Conservation (phyloP, 2,113 vertebrate genomes). For the Nicator chloris region DNA sequence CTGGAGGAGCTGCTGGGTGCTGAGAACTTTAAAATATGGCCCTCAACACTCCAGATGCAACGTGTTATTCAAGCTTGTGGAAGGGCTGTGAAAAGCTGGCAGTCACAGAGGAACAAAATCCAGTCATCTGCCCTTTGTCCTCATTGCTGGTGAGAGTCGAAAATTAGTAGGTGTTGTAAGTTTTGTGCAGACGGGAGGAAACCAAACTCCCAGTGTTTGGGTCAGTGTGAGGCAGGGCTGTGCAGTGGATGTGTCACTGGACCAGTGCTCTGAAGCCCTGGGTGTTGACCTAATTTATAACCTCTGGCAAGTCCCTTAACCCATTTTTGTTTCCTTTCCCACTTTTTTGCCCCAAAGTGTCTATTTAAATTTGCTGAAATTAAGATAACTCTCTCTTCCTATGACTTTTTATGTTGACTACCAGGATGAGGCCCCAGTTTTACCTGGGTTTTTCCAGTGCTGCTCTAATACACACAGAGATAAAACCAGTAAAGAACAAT, state of each 20-base stretch:
- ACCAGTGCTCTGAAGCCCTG: not conserved
- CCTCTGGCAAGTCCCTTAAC: not conserved
- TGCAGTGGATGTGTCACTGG: not conserved
- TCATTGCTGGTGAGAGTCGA: not conserved
- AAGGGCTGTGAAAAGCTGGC: not conserved
- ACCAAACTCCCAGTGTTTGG: not conserved
- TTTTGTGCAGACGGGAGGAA: not conserved
- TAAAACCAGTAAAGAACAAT: not conserved
- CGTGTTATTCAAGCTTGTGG: not conserved
- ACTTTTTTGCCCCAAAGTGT: not conserved
- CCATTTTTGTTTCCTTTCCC: not conserved
- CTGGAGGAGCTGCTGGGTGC: not conserved
- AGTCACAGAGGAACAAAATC: not conserved
- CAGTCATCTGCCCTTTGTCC: slow-evolving; percentile 18
- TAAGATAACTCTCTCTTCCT: not conserved
- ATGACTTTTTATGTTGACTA: not conserved
- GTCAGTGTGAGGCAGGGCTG: not conserved
- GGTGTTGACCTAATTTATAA: not conserved
- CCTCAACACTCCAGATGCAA: not conserved
- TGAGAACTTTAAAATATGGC: not conserved
- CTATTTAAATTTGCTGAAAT: not conserved
- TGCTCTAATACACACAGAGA: not conserved
- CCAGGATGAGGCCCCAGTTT: not conserved
- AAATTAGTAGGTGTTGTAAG: not conserved
- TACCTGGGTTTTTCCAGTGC: not conserved